Evolutionary conservation across 1,140 invertebrate genomes (phyloP), one percentile per base, ranked within the genome.

Genomic region (Sycophila sp.): DNA sequence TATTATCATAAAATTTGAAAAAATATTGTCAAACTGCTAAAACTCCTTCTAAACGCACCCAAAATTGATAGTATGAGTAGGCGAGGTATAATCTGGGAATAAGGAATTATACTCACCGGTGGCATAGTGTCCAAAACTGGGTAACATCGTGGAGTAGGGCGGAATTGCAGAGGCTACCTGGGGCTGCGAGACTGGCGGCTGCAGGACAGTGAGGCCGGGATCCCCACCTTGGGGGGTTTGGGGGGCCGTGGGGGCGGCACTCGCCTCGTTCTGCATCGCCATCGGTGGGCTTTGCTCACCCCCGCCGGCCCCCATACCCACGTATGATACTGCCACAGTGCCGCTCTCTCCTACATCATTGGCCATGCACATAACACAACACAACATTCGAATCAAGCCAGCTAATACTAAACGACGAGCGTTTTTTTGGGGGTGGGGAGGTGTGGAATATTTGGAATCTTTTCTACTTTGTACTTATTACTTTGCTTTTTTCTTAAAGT

Each of bases 41-140:
- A n/a, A n/a, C n/a, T n/a, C n/a, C n/a, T n/a, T n/a, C n/a, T n/a
- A n/a, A n/a, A n/a, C n/a, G n/a, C n/a, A n/a, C n/a, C n/a, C n/a
- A n/a, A n/a, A n/a, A n/a, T n/a, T n/a, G n/a, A n/a, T n/a, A n/a
- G n/a, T n/a, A n/a, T n/a, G n/a, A n/a, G n/a, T n/a, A n/a, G n/a
- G n/a, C n/a, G n/a, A n/a, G n/a, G n/a, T n/a, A n/a, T n/a, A n/a
- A 73, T 72, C n/a, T 32, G 32, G 64, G 36, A 69, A 72, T 67
- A 73, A 74, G 67, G 58, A 63, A 6, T 34, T 65, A 38, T 81
- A 90, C 89, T 88, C 87, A 91, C 91, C 91, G 89, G 91, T 87
- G 38, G 90, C 87, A 80, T 92, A 92, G 71, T 90, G 89, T 80
- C 90, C 89, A 81, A 92, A 92, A 88, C 90, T 91, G 53, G 91